These are phyloP conservation scores for Aphidoletes aphidimyza DNA, from an alignment of 2,888 invertebrate genomes.

Conservation along the genomic window DNA sequence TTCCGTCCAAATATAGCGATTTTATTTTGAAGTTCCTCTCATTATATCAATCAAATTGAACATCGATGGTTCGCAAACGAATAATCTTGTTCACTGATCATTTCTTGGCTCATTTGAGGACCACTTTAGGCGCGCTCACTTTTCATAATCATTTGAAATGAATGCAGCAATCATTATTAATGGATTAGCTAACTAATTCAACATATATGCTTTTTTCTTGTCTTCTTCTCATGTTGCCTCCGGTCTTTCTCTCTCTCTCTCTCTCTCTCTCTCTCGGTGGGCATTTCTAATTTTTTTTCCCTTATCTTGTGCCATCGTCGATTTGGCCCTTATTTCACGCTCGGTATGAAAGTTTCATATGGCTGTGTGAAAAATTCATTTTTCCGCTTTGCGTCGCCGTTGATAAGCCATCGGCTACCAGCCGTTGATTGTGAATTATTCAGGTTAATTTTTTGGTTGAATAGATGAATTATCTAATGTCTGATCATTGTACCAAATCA, in stretches of 20 bases:
- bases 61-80: too few relatives aligned
- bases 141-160: background rate
- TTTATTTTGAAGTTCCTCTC: too few relatives aligned
- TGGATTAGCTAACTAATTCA: conserved; percentile 9
- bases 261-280: background rate
- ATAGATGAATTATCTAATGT: conserved; percentile 13
- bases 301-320: background rate
- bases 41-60: too few relatives aligned
- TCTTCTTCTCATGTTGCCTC: too few relatives aligned
- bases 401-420: too few relatives aligned
- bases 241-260: background rate
- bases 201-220: too few relatives aligned
- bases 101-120: background rate
- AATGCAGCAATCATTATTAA: conserved; percentile 8
- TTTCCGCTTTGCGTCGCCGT: too few relatives aligned
- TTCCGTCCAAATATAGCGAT: too few relatives aligned
- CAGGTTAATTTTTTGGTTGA: conserved; percentile 26
- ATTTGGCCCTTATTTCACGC: conserved; percentile 5
- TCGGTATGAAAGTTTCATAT: background rate
- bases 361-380: background rate
- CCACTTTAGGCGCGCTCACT: background rate
- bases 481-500: conserved; percentile 3
- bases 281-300: background rate
- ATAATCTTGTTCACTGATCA: too few relatives aligned
- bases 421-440: conserved; percentile 10